Evolutionary conservation across 2,797 vertebrate genomes (phyloP).

Genomic region (Pyrrhura leucotis): DNA sequence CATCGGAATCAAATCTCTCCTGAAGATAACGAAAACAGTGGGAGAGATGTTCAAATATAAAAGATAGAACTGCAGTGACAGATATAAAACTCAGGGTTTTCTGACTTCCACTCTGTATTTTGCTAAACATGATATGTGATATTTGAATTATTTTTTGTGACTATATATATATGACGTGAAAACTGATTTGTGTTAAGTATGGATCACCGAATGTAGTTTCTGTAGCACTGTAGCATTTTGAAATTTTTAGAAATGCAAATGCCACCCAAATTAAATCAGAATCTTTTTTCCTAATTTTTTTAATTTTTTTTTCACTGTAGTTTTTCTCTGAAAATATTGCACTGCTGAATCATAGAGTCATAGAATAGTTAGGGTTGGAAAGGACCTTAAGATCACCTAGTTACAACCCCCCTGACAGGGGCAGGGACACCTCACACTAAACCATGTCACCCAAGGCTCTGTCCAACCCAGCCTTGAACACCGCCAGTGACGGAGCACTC

Average conservation of each 20-base stretch:
- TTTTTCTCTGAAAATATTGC: not conserved
- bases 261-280: not conserved
- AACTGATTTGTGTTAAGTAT: not conserved
- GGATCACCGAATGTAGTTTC: not conserved
- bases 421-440: too few relatives aligned
- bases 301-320: rapidly evolving
- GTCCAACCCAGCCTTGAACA: too few relatives aligned
- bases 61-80: not conserved
- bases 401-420: too few relatives aligned
- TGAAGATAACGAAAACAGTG: not conserved
- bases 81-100: not conserved
- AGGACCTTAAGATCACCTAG: too few relatives aligned
- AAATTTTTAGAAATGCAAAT: not conserved
- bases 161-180: not conserved
- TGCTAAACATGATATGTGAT: not conserved
- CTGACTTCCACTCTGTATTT: not conserved
- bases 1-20: not conserved
- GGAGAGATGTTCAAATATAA: not conserved
- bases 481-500: too few relatives aligned
- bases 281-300: not conserved
- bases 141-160: not conserved
- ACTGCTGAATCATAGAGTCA: not conserved
- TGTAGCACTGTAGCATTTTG: not conserved
- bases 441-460: too few relatives aligned
- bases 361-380: too few relatives aligned